These are phyloP conservation scores for Nemotelus nigrinus DNA, from an alignment of 2,888 invertebrate species.

Conservation along the genomic window DNA sequence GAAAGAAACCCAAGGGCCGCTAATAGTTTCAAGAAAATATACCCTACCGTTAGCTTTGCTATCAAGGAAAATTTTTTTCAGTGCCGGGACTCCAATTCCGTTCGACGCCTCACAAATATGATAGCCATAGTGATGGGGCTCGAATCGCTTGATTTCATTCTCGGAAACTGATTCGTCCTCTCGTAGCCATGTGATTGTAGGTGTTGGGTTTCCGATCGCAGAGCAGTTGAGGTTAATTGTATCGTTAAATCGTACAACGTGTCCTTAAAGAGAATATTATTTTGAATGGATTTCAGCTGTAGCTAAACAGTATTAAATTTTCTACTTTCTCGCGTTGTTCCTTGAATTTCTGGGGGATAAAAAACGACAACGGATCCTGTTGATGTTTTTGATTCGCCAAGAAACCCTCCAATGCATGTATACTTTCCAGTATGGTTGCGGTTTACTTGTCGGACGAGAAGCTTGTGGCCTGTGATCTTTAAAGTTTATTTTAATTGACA, in stretches of 20 bases:
- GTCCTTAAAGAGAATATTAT: background rate
- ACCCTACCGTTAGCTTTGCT: conserved; percentile 39
- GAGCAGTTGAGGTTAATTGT: background rate
- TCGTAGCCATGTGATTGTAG: conserved; percentile 4
- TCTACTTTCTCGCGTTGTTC: conserved; percentile 7
- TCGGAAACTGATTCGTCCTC: background rate
- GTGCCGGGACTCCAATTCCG: conserved; percentile 43
- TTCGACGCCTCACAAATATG: conserved; percentile 55
- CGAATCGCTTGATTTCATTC: conserved; percentile 48
- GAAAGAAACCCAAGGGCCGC: no score
- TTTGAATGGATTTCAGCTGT: background rate
- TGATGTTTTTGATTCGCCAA: background rate
- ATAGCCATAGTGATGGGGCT: conserved; percentile 52
- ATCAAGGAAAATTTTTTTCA: conserved; percentile 40
- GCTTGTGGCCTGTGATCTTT: background rate
- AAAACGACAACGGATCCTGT: background rate
- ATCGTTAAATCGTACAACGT: background rate
- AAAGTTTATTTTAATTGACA: background rate
- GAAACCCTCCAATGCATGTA: conserved; percentile 12
- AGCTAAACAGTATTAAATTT: background rate
- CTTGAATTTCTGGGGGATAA: conserved; percentile 8
- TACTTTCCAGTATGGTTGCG: background rate
- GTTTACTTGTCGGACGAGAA: background rate
- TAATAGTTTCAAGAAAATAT: no score
- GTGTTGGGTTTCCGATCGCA: conserved; percentile 11